Evolutionary conservation across 2,888 invertebrate species (phyloP).

Genomic region (Geophilus truncorum): DNA sequence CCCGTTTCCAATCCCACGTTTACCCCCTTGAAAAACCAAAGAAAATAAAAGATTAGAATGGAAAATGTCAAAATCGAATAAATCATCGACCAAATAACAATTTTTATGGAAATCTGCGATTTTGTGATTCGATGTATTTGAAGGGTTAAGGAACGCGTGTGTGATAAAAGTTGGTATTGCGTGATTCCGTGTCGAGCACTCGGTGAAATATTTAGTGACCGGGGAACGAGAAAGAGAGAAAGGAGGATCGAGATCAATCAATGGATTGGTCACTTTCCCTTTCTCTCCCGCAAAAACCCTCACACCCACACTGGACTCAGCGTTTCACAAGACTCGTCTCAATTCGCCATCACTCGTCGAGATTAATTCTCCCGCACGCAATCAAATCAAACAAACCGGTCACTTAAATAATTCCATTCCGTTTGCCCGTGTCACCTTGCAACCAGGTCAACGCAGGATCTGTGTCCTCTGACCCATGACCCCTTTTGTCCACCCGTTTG

Average conservation of each 20-base stretch:
- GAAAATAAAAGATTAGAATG: too few relatives aligned
- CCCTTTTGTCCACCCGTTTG: slow-evolving; percentile 25
- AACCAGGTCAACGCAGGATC: not conserved
- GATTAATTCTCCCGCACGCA: not conserved
- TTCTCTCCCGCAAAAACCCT: too few relatives aligned
- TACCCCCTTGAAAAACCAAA: too few relatives aligned
- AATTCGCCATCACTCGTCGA: not conserved
- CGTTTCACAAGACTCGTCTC: not conserved
- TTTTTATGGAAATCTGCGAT: too few relatives aligned
- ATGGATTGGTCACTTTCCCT: not conserved
- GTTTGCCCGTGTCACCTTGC: not conserved
- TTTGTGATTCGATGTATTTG: not conserved
- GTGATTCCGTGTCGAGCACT: not conserved
- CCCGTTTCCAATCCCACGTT: too few relatives aligned
- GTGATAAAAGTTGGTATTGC: not conserved
- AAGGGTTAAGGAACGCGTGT: not conserved
- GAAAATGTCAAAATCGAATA: too few relatives aligned
- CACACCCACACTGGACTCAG: not conserved
- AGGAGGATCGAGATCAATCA: not conserved
- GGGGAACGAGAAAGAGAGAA: too few relatives aligned
- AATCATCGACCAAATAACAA: too few relatives aligned
- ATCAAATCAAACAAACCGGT: too few relatives aligned
- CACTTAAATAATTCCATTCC: not conserved
- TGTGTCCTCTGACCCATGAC: slow-evolving; percentile 12
- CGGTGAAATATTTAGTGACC: slow-evolving; percentile 21